Conservation (phyloP, 2,888 invertebrate species). For the Chaetogeoica ovagalla region DNA sequence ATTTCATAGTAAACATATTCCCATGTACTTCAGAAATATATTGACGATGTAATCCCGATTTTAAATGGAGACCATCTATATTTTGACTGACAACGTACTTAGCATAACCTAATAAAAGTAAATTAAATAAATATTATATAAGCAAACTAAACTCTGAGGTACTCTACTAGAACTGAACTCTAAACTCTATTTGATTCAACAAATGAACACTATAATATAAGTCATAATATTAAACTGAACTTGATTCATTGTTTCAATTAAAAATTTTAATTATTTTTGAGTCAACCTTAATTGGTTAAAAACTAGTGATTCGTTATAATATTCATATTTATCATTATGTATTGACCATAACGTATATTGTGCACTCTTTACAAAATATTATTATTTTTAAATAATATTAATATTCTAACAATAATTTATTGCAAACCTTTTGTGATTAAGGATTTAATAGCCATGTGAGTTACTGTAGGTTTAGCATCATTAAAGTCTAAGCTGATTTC, state of each 20-base stretch:
- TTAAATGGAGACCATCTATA: slow-evolving; percentile 94
- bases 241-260: too few relatives aligned
- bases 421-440: slow-evolving; percentile 67
- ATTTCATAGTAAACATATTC: slow-evolving; percentile 96
- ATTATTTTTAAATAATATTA: neutral
- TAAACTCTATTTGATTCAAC: too few relatives aligned
- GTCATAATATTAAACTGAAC: too few relatives aligned
- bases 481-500: slow-evolving; percentile 82
- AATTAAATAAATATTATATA: slow-evolving; percentile 2
- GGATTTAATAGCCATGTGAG: slow-evolving; percentile 89
- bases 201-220: too few relatives aligned
- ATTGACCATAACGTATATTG: too few relatives aligned
- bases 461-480: slow-evolving; percentile 86
- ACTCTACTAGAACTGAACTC: too few relatives aligned
- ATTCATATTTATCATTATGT: too few relatives aligned
- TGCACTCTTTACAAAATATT: too few relatives aligned
- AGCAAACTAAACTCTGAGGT: too few relatives aligned
- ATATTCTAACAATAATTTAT: neutral
- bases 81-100: slow-evolving; percentile 95
- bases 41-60: slow-evolving; percentile 81
- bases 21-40: slow-evolving; percentile 93
- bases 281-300: too few relatives aligned
- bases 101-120: slow-evolving; percentile 64
- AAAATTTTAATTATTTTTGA: too few relatives aligned
- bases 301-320: too few relatives aligned